phyloP scores from a whole-genome alignment of 2,113 vertebrate genomes.

The Athene cunicularia region DNA sequence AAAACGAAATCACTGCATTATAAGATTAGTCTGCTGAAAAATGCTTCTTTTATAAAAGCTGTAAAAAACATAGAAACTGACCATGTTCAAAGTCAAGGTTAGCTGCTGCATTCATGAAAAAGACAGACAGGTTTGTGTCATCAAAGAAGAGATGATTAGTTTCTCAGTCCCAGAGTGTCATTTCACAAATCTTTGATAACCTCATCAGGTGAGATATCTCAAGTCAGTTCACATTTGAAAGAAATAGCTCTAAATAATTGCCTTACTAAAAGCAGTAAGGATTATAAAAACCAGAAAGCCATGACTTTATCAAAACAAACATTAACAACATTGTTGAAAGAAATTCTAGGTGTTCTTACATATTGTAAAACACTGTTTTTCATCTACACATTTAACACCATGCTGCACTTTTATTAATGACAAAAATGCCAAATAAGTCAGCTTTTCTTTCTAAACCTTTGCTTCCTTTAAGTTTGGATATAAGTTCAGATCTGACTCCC shows the following conservation, averaged over 20 bases:
- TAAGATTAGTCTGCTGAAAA: slow-evolving; percentile 37
- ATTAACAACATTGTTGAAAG: background rate
- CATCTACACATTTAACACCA: background rate
- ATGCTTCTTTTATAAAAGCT: background rate
- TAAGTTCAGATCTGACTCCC: background rate
- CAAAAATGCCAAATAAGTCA: background rate
- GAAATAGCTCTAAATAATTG: slow-evolving; percentile 28
- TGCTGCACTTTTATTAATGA: background rate
- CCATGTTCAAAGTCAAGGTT: slow-evolving; percentile 8
- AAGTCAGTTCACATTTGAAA: slow-evolving; percentile 1
- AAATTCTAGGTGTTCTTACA: background rate
- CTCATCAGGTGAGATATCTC: slow-evolving; percentile 23
- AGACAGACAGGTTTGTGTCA: background rate
- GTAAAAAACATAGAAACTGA: background rate
- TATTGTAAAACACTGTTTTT: background rate
- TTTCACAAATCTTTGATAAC: slow-evolving; percentile 45
- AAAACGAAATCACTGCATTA: slow-evolving; percentile 40
- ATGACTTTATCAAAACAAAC: background rate
- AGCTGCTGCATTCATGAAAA: background rate
- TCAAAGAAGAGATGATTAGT: slow-evolving; percentile 13
- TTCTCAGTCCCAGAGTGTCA: background rate
- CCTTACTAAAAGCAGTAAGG: background rate
- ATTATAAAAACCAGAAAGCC: background rate
- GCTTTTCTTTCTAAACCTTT: background rate
- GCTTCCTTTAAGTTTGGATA: background rate